Percentiles rank a stretch among this genome's conserved stretches.
Conservation (phyloP, 1,140 invertebrate species). For the Rhagoletis zephyria region DNA sequence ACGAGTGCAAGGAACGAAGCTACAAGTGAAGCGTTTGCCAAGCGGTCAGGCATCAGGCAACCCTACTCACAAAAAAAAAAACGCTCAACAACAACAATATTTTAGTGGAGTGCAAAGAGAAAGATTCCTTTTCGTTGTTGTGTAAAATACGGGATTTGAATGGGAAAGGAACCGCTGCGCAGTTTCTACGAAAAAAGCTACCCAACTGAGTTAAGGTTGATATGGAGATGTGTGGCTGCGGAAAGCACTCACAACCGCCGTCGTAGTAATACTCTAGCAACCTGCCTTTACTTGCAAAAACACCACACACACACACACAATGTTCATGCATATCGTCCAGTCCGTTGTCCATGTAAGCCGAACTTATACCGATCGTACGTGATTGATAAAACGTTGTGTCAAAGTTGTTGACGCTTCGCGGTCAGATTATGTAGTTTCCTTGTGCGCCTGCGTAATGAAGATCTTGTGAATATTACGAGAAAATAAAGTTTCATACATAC, state of each 20-base stretch:
- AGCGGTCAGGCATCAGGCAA: background rate
- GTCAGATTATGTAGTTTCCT: background rate
- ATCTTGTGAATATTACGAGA: background rate
- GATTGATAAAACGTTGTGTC: constrained; percentile 56
- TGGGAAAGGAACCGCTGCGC: background rate
- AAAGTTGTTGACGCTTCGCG: constrained; percentile 48
- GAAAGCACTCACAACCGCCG: background rate
- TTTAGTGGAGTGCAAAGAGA: background rate
- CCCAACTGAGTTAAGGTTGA: background rate
- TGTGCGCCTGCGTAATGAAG: constrained; percentile 25
- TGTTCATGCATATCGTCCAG: background rate
- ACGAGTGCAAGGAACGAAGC: constrained; percentile 33
- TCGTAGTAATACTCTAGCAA: background rate
- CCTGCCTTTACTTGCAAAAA: background rate
- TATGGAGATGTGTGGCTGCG: background rate
- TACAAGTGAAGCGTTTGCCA: constrained; percentile 43
- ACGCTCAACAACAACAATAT: background rate
- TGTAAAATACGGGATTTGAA: background rate
- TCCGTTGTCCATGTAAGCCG: background rate
- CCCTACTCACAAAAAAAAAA: background rate
- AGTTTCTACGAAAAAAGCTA: constrained; percentile 5
- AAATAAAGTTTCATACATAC: background rate
- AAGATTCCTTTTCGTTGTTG: background rate
- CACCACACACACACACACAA: too few species aligned
- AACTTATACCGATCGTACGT: constrained; percentile 54